A percentile compares a stretch with the other conserved stretches of the same genome.
phyloP scores from a whole-genome alignment of 2,888 invertebrate genomes.

The Drosophila kambysellisi region DNA sequence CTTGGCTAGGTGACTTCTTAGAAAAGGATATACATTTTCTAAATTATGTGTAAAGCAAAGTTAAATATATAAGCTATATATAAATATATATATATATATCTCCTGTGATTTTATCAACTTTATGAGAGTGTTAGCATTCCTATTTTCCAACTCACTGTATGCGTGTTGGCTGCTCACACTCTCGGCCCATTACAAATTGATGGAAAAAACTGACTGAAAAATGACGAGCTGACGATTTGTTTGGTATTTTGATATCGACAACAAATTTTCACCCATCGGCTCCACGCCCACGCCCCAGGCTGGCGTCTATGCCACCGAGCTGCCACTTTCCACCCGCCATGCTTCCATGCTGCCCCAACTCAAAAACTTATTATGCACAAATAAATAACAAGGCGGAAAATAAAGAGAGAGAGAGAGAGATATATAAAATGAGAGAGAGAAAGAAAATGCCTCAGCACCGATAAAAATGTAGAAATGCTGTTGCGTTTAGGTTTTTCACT shows the following conservation, averaged over 20 bases:
- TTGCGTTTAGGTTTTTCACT: constrained; percentile 52
- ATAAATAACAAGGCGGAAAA: constrained; percentile 57
- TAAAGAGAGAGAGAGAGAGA: neutral
- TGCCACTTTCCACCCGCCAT: neutral
- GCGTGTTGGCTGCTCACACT: constrained; percentile 40
- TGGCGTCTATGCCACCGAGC: constrained; percentile 52
- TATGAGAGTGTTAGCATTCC: constrained; percentile 9
- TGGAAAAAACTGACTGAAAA: constrained; percentile 71
- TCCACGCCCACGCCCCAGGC: constrained; percentile 16
- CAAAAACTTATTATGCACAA: constrained; percentile 77
- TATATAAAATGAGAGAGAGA: neutral
- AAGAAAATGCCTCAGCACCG: constrained; percentile 38
- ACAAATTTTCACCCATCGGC: constrained; percentile 44
- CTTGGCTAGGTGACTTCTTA: no score
- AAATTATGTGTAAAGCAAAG: no score
- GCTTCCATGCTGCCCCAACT: constrained; percentile 11
- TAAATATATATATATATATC: neutral
- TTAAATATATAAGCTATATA: no score
- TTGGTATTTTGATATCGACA: constrained; percentile 77
- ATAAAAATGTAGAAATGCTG: constrained; percentile 61
- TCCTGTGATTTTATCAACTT: neutral
- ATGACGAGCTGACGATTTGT: constrained; percentile 80
- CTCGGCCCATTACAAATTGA: constrained; percentile 59
- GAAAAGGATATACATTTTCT: no score
- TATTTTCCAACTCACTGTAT: constrained; percentile 31